These are phyloP conservation scores for Phylloscopus whistleri DNA, from an alignment of 2,113 vertebrate species.

Conservation along the genomic window DNA sequence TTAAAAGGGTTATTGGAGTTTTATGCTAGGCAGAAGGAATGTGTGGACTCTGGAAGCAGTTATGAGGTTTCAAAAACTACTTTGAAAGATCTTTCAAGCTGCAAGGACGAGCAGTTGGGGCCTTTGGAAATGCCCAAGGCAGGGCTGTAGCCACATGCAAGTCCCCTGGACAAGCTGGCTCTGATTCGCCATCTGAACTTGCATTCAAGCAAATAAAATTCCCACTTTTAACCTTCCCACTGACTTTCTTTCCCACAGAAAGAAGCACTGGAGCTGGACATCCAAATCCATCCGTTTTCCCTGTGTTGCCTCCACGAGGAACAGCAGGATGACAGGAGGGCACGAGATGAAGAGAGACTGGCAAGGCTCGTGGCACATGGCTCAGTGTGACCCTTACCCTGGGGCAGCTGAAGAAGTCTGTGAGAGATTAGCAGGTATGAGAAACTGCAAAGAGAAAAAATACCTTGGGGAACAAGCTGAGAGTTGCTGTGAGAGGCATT, in stretches of 20 bases:
- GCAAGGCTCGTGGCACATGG: fast-evolving
- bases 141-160: neutral
- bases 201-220: neutral
- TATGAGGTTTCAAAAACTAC: neutral
- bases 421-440: neutral
- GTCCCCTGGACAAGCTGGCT: neutral
- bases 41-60: neutral
- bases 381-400: neutral
- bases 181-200: neutral
- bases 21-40: neutral
- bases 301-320: fast-evolving
- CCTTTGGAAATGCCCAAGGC: neutral
- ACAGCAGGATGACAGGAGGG: neutral
- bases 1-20: neutral
- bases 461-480: neutral
- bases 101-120: neutral
- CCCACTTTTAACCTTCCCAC: neutral
- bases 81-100: neutral
- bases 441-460: neutral
- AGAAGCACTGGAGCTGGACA: neutral
- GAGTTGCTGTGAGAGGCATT: neutral
- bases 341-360: neutral
- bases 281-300: fast-evolving
- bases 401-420: neutral
- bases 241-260: neutral